phyloP scores from a whole-genome alignment of 2,888 invertebrate species.

The Nebria salina region DNA sequence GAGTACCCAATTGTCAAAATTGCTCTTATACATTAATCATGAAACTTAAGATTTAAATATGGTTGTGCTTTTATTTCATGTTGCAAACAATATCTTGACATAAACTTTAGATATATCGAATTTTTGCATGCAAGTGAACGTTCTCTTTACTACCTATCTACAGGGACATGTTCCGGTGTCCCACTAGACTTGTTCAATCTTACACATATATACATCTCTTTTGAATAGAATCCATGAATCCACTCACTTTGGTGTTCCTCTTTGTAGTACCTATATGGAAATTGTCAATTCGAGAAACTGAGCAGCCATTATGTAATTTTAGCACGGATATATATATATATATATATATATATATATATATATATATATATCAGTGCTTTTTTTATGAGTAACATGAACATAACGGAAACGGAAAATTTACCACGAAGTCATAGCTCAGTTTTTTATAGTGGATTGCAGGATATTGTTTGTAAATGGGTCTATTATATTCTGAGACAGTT shows the following conservation, averaged over 20 bases:
- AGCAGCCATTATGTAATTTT: neutral
- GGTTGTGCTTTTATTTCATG: neutral
- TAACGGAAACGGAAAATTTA: neutral
- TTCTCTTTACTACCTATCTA: neutral
- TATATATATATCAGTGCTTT: neutral
- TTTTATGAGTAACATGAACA: neutral
- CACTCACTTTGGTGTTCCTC: neutral
- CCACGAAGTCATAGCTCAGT: neutral
- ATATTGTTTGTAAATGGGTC: neutral
- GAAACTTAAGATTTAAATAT: too few relatives aligned
- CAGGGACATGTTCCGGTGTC: neutral
- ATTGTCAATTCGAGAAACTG: slow-evolving; percentile 1
- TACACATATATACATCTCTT: neutral
- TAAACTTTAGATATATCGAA: neutral
- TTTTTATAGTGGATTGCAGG: neutral
- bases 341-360: neutral
- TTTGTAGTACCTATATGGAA: neutral
- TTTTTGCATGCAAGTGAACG: neutral
- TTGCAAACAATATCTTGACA: neutral
- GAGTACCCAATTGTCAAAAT: too few relatives aligned
- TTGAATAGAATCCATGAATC: neutral
- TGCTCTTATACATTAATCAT: too few relatives aligned
- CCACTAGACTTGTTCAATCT: neutral
- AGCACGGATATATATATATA: too few relatives aligned
- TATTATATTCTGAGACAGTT: neutral